Base-by-base conservation (phyloP, 2,797 vertebrate genomes). In the Eutrigla gurnardus region DNA sequence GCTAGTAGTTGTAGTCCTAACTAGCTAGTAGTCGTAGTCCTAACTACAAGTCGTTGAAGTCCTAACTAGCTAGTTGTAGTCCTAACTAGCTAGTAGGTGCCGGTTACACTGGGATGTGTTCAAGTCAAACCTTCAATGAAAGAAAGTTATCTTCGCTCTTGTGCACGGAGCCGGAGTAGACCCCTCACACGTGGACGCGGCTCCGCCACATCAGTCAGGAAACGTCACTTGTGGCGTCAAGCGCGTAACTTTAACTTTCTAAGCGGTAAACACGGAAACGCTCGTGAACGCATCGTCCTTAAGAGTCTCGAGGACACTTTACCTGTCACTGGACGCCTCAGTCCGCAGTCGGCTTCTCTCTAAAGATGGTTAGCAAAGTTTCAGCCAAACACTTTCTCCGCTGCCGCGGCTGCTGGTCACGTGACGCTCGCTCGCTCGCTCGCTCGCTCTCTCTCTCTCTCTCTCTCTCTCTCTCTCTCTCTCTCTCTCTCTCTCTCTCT, bases 361-460 rank as follows among this genome's bases (percentile, higher is more conserved):
- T 40, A 40, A 1, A 10, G 39, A 9, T 35, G 0, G 0, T 4
- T 39, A 17, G 2, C 12, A 14, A 50, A 83, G 57, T 73, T 77
- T 52, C 32, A 15, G 58, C 32, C 40, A 4, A 7, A 46, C 35
- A 39, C 62, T 53, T 58, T 64, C n/a, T 49, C 70, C 67, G 72
- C 72, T 67, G 62, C 7, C 25, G 25, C 25, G 25, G 25, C 25
- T 25, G 25, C 4, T 7, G 57, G 53, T 90, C 89, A 92, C 91
- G 74, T 92, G 88, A 36, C 7, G 0, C 46, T 0, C 17, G 0
- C 17, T 14, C 33, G 2, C 25, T 25, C 25, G 1, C 25, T 32
- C 50, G 14, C 43, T 43, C 39, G 7, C 39, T 40, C 40, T 11
- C 39, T 14, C 15, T 32, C 50, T 45, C 43, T 43, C 39, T 40